These are phyloP conservation scores for Meloidogyne chitwoodi DNA, from an alignment of 1,140 invertebrate species.

Conservation along the genomic window DNA sequence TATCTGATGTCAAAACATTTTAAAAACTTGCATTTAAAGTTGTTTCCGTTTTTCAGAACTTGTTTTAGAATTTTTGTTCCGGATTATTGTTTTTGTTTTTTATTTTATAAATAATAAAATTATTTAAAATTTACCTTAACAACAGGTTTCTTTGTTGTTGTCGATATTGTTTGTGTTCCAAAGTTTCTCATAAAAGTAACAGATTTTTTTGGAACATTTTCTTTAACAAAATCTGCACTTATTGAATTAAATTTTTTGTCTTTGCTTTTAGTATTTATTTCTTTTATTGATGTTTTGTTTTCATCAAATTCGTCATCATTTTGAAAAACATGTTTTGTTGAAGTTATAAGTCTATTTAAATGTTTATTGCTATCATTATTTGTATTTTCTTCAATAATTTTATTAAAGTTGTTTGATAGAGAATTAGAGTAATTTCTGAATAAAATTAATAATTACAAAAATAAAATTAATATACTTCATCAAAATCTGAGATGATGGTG, in stretches of 20 bases:
- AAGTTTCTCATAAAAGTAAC: conserved; percentile 5
- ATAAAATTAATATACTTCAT: neutral
- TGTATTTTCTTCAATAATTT: neutral
- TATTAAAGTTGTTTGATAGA: neutral
- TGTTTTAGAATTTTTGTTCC: too few species aligned
- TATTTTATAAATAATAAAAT: too few species aligned
- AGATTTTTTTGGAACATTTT: neutral
- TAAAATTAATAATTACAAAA: neutral
- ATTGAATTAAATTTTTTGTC: neutral
- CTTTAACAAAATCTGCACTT: neutral
- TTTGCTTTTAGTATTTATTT: neutral
- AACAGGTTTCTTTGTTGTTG: neutral
- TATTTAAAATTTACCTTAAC: neutral
- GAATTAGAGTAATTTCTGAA: neutral
- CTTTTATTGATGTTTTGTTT: neutral
- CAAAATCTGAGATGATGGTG: neutral
- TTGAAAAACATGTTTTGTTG: neutral
- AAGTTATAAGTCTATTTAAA: neutral
- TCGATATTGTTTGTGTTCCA: conserved; percentile 6
- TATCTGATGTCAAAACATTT: too few species aligned
- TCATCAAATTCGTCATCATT: neutral
- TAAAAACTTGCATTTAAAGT: too few species aligned
- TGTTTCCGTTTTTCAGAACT: too few species aligned
- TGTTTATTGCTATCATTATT: neutral
- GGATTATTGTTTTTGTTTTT: too few species aligned